phyloP scores from a whole-genome alignment of 2,888 invertebrate species.

The Clanis bilineata region DNA sequence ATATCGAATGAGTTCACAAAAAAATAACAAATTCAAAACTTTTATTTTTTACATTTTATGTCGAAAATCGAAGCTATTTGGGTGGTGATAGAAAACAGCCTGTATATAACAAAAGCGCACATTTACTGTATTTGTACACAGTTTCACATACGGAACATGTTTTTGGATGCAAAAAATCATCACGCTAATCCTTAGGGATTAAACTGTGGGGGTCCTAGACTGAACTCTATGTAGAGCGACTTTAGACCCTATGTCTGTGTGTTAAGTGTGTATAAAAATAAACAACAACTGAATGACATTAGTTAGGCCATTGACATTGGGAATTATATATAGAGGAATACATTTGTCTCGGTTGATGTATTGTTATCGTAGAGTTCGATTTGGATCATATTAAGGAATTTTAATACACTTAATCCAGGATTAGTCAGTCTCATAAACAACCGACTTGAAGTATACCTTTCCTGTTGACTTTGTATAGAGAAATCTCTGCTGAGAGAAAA shows the following conservation, averaged over 20 bases:
- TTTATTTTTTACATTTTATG: too few species aligned
- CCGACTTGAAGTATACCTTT: too few species aligned
- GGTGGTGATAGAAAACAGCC: neutral
- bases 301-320: conserved; percentile 12
- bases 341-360: neutral
- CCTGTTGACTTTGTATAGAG: too few species aligned
- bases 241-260: neutral
- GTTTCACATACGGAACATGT: conserved; percentile 35
- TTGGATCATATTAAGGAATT: too few species aligned
- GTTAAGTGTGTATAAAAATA: neutral
- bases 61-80: neutral
- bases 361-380: neutral
- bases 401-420: too few species aligned
- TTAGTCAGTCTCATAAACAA: too few species aligned
- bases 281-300: neutral
- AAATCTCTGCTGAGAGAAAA: too few species aligned
- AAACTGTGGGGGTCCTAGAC: conserved; percentile 40
- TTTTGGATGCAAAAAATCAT: conserved; percentile 33
- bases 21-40: too few species aligned
- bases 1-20: too few species aligned
- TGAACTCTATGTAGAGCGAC: neutral
- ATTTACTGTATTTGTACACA: conserved; percentile 11
- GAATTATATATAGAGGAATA: conserved; percentile 6
- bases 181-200: conserved; percentile 49
- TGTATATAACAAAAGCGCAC: conserved; percentile 2